A percentile compares a stretch with the other conserved stretches of the same genome.
Conservation (phyloP, 64 coral and sea anemone species). For the Orbicella faveolata region DNA sequence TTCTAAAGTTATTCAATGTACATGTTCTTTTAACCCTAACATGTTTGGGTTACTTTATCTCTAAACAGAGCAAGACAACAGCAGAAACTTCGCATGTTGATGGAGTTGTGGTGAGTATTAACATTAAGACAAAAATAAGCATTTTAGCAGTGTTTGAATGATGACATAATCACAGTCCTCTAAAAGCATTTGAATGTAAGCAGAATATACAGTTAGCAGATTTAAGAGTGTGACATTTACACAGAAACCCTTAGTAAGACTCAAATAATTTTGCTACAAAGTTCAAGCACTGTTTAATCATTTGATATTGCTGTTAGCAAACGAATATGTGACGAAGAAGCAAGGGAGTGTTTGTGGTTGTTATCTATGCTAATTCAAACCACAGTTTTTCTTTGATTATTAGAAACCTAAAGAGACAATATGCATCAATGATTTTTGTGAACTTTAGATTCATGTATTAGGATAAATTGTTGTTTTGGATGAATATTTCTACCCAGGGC, state of each 20-base stretch:
- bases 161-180: background rate
- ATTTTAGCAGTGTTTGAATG: background rate
- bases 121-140: background rate
- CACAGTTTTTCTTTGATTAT: background rate
- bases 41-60: background rate
- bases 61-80: constrained; percentile 1
- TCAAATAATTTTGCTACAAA: background rate
- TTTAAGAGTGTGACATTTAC: background rate
- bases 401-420: background rate
- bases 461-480: too few relatives aligned
- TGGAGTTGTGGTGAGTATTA: background rate
- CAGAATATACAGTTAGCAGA: background rate
- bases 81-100: constrained; percentile 25
- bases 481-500: too few relatives aligned
- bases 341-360: background rate
- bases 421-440: background rate
- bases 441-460: background rate
- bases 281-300: background rate
- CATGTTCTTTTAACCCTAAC: background rate
- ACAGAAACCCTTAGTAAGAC: background rate
- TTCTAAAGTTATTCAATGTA: background rate
- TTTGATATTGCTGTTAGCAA: background rate
- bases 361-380: background rate
- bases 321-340: background rate
- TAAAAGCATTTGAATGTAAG: too few relatives aligned